Conservation (phyloP, 2,797 vertebrate species). For the Euthynnus affinis region DNA sequence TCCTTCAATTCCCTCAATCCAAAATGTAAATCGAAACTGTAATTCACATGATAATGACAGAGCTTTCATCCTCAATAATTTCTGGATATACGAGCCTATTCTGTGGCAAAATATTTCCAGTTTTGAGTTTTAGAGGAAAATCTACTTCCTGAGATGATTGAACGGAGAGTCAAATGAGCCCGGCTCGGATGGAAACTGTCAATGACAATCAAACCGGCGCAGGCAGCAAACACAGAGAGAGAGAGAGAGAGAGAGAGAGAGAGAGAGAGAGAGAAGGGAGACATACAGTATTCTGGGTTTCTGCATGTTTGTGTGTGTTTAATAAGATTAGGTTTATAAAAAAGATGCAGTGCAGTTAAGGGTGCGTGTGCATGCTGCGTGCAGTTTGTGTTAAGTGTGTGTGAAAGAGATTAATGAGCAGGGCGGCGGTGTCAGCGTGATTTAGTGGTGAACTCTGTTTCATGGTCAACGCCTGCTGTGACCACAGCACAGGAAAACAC, state of each 20-base stretch:
- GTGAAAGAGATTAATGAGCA: conserved; percentile 62
- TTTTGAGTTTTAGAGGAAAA: conserved; percentile 54
- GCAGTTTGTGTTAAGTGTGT: background rate
- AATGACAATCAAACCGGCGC: conserved; percentile 26
- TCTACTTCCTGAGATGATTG: conserved; percentile 55
- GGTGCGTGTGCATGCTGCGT: background rate
- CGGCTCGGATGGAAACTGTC: conserved; percentile 40
- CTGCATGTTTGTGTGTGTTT: background rate
- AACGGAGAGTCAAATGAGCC: conserved; percentile 29
- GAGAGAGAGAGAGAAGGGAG: background rate
- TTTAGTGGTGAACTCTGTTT: conserved; percentile 63
- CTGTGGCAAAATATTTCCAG: conserved; percentile 54
- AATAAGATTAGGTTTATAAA: background rate
- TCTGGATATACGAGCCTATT: conserved; percentile 20
- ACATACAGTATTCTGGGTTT: background rate
- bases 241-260: background rate
- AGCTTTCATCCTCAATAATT: conserved; percentile 46
- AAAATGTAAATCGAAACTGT: conserved; percentile 60
- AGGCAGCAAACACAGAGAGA: background rate
- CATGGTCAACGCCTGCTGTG: conserved; percentile 66
- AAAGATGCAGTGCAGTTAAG: background rate
- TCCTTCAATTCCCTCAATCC: conserved; percentile 25
- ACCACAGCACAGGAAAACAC: conserved; percentile 69
- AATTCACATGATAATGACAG: conserved; percentile 59
- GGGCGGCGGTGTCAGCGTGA: conserved; percentile 54